These are phyloP conservation scores for Peromyscus nudipes DNA, from an alignment of 2,797 vertebrate genomes.

Conservation along the genomic window DNA sequence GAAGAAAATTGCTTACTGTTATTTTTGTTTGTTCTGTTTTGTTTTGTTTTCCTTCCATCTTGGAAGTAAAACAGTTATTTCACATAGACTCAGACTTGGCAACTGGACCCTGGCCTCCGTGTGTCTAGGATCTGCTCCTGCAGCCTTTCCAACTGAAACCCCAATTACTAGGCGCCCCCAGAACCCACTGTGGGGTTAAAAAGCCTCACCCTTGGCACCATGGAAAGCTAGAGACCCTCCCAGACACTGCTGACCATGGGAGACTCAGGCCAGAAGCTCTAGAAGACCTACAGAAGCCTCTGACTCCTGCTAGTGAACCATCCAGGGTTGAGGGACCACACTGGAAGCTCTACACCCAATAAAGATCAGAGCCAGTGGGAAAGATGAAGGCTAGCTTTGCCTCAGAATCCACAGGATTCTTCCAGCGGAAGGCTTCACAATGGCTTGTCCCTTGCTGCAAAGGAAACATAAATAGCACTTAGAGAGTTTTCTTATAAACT, in stretches of 20 bases:
- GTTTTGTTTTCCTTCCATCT: neutral
- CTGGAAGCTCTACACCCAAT: rapidly evolving
- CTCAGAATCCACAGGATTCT: rapidly evolving
- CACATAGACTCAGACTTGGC: neutral
- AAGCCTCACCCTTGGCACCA: rapidly evolving
- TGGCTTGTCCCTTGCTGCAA: neutral
- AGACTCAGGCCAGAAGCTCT: neutral
- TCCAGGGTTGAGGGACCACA: too few species aligned
- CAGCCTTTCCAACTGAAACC: neutral
- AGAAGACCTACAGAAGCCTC: rapidly evolving
- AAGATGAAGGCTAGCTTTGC: neutral
- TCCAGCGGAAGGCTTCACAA: neutral
- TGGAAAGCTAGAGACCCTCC: neutral
- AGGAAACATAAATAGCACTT: neutral
- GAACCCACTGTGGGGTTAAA: neutral
- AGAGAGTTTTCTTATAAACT: rapidly evolving
- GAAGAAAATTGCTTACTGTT: neutral
- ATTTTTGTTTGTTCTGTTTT: neutral
- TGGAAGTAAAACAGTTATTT: constrained; percentile 10
- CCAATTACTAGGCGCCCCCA: rapidly evolving
- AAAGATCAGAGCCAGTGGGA: neutral
- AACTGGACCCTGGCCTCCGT: neutral
- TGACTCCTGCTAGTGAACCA: rapidly evolving
- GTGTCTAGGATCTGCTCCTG: neutral
- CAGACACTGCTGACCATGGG: rapidly evolving